A percentile compares a stretch with the other conserved stretches of the same genome.
Conservation (phyloP, 1,140 invertebrate species). For the Apis dorsata region DNA sequence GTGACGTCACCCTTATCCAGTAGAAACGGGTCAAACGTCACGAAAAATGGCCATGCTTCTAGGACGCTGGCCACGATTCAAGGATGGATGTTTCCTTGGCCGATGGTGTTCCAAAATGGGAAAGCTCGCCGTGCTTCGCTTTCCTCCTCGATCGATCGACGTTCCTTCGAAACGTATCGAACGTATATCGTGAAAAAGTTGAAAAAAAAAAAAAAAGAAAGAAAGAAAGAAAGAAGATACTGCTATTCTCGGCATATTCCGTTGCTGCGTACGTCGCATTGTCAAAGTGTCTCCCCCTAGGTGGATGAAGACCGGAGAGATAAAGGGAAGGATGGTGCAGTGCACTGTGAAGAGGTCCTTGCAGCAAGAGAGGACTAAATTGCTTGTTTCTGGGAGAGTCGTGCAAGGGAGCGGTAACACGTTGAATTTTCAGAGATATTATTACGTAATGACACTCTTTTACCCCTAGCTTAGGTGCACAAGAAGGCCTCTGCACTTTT, state of each 20-base stretch:
- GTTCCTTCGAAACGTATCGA: neutral
- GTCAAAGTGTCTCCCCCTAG: neutral
- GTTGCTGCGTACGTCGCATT: neutral
- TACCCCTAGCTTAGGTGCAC: neutral
- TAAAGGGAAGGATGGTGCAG: constrained; percentile 1
- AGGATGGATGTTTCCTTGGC: constrained; percentile 13
- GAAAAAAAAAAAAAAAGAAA: neutral
- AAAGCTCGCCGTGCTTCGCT: neutral
- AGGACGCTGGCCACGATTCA: constrained; percentile 56
- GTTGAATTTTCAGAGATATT: constrained; percentile 53
- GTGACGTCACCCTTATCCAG: constrained; percentile 68
- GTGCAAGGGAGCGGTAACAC: constrained; percentile 31
- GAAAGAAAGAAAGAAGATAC: neutral
- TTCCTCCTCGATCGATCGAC: constrained; percentile 17
- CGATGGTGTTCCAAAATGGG: neutral
- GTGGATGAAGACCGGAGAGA: neutral
- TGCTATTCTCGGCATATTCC: no score
- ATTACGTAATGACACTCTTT: constrained; percentile 56
- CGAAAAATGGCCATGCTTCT: constrained; percentile 64
- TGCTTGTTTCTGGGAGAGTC: constrained; percentile 45
- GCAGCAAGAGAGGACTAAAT: constrained; percentile 45
- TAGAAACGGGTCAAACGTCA: constrained; percentile 73
- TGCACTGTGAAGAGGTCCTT: constrained; percentile 49
- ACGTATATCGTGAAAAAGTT: neutral
- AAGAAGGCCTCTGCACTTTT: constrained; percentile 43